Conservation (phyloP, 2,113 vertebrate species). For the Scatophagus argus region DNA sequence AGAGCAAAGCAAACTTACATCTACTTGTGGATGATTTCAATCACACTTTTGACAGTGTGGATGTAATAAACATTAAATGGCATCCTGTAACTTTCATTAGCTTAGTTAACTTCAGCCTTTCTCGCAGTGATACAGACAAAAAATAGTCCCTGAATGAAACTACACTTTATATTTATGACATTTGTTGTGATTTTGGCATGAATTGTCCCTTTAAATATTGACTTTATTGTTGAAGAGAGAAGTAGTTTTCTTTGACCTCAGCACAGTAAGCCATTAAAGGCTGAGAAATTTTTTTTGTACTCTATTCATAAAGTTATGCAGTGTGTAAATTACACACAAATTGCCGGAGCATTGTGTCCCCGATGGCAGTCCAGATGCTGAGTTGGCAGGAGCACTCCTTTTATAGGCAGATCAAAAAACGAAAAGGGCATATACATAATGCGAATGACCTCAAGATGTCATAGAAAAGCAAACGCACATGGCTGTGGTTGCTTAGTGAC, state of each 20-base stretch:
- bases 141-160: too few species aligned
- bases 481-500: constrained; percentile 50
- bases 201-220: too few species aligned
- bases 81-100: too few species aligned
- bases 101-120: too few species aligned
- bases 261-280: not conserved
- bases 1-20: too few species aligned
- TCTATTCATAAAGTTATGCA: not conserved
- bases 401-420: constrained; percentile 33
- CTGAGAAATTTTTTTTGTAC: fast-evolving
- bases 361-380: constrained; percentile 8
- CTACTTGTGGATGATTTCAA: too few species aligned
- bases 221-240: too few species aligned
- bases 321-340: not conserved
- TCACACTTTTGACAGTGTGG: too few species aligned
- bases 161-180: too few species aligned
- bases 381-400: not conserved
- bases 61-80: too few species aligned
- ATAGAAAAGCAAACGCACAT: not conserved
- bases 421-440: constrained; percentile 40
- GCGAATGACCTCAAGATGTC: constrained; percentile 41
- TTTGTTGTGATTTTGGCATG: too few species aligned
- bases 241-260: not conserved
- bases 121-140: too few species aligned
- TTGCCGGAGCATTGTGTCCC: not conserved